These are phyloP conservation scores for Brachypteracias leptosomus DNA, from an alignment of 2,113 vertebrate genomes.

Conservation along the genomic window DNA sequence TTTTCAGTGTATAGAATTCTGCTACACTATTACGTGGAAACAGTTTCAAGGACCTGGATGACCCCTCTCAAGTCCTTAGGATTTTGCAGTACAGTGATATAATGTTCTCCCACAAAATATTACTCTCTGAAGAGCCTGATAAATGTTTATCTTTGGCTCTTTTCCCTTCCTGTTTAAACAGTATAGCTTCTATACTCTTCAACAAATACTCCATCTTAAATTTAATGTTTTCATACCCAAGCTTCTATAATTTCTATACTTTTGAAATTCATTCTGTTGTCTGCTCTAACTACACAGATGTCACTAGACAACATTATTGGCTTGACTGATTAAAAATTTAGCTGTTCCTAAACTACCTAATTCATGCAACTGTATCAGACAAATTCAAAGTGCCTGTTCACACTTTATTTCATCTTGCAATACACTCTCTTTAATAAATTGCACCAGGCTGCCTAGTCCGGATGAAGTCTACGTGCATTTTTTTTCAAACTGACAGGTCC, in stretches of 20 bases:
- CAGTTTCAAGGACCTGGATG: neutral
- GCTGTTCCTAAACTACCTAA: neutral
- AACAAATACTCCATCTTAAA: neutral
- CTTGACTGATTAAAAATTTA: neutral
- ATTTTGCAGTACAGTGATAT: neutral
- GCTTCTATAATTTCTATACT: neutral
- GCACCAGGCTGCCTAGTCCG: neutral
- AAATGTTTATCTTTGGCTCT: constrained; percentile 25
- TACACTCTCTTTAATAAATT: constrained; percentile 20
- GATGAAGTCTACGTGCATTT: neutral
- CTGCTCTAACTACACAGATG: neutral
- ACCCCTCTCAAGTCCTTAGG: neutral
- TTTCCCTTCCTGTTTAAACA: constrained; percentile 23
- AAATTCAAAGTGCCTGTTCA: neutral
- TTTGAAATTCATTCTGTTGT: neutral
- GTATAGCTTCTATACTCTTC: neutral
- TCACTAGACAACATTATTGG: neutral
- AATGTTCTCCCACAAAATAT: neutral
- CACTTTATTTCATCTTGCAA: neutral
- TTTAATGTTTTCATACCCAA: neutral
- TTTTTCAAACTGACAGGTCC: constrained; percentile 19
- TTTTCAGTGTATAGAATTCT: neutral
- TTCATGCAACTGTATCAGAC: neutral
- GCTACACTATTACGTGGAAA: neutral
- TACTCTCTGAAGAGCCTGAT: constrained; percentile 12